Base-by-base conservation (phyloP, 2,113 vertebrate genomes). In the Paradoxurus hermaphroditus region DNA sequence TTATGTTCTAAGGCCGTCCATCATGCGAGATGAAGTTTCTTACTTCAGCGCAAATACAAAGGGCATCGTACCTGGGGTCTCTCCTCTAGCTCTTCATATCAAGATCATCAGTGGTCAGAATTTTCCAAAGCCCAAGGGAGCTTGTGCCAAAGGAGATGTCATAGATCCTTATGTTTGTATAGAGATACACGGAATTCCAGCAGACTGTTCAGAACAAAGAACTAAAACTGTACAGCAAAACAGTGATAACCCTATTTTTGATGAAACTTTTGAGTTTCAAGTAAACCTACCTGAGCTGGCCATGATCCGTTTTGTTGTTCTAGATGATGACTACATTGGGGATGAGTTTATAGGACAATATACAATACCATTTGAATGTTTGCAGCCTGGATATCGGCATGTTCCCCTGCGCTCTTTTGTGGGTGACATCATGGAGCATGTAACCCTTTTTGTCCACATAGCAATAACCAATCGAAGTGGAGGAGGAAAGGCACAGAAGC, bases 261-360 rank as follows among this genome's bases (percentile, higher is more conserved):
- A 99, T 34, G 99, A 99, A 98, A 99, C 99, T 56, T 99, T 99
- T 89, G 99, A 99, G 98, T 99, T 99, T 95, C 99, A 99, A 96
- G 99, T 99, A 27, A 99, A 99, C 95, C 99, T 99, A 53, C 99
- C 99, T 0, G 99, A 99, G 97, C 98, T 99, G 97, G 99, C 99
- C 81, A 99, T 99, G 99, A 99, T 99, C 92, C 99, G 99, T 83
- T 99, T 99, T 63, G 99, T 99, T 8, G 99, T 99, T 39, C 90
- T 99, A 91, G 99, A 99, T 23, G 99, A 99, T 41, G 99, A 99
- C 98, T 99, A 99, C 98, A 99, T 99, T 15, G 99, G 99, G 25
- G 99, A 99, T 41, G 99, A 99, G 97, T 99, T 99, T 98, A 99
- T 99, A 78, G 99, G 99, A 36, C 99, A 99, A 97, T 99, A 99